phyloP scores from a whole-genome alignment of 2,113 vertebrate genomes.

The Centropristis striata region DNA sequence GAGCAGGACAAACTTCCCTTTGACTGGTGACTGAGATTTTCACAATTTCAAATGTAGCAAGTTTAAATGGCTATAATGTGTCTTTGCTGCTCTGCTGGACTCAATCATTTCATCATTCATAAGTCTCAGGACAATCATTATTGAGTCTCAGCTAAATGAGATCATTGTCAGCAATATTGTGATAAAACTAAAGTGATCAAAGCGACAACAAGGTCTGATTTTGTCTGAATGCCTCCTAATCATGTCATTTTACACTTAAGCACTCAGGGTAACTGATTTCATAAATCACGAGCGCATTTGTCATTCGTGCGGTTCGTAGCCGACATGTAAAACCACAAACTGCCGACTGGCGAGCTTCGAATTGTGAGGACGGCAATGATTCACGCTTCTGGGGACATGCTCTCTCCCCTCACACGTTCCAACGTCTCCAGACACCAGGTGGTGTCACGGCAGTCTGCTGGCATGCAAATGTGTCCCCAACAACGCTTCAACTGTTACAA shows the following conservation, averaged over 20 bases:
- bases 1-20: neutral
- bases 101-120: slow-evolving; percentile 19
- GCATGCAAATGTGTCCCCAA: slow-evolving; percentile 84
- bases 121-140: slow-evolving; percentile 10
- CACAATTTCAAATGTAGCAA: neutral
- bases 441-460: slow-evolving; percentile 81
- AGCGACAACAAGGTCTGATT: slow-evolving; percentile 45
- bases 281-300: slow-evolving; percentile 44
- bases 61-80: neutral
- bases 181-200: slow-evolving; percentile 44
- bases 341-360: slow-evolving; percentile 7
- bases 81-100: slow-evolving; percentile 5
- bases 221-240: slow-evolving; percentile 49
- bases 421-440: slow-evolving; percentile 84
- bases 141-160: slow-evolving; percentile 11
- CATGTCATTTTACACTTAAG: slow-evolving; percentile 36
- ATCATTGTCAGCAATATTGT: slow-evolving; percentile 10
- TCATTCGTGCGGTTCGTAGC: slow-evolving; percentile 17
- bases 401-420: slow-evolving; percentile 56
- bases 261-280: slow-evolving; percentile 30
- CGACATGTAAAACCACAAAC: slow-evolving; percentile 17
- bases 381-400: slow-evolving; percentile 63
- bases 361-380: slow-evolving; percentile 42
- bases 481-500: slow-evolving; percentile 76
- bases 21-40: neutral